These are phyloP conservation scores for Lycocorax pyrrhopterus DNA, from an alignment of 2,113 vertebrate species.

Conservation along the genomic window DNA sequence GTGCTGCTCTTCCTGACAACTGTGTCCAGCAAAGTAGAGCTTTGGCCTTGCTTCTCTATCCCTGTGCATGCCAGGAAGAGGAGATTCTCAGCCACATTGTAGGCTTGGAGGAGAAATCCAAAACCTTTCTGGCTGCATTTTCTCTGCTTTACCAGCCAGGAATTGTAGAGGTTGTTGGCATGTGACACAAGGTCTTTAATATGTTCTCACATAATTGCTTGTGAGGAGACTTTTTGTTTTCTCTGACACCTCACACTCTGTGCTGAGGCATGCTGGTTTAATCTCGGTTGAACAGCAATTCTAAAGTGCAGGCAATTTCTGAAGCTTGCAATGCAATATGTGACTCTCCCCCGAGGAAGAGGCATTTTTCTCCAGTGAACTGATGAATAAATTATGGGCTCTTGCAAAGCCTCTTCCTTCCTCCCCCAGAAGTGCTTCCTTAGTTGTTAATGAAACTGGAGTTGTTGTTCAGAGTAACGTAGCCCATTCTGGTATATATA, in stretches of 20 bases:
- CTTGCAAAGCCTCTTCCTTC: slow-evolving; percentile 48
- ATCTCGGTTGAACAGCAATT: not conserved
- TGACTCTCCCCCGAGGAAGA: slow-evolving; percentile 27
- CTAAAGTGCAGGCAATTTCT: slow-evolving; percentile 41
- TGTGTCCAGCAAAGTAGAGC: not conserved
- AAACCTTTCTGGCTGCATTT: not conserved
- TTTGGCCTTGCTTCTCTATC: not conserved
- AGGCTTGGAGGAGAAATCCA: not conserved
- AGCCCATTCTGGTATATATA: not conserved
- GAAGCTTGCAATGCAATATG: slow-evolving; percentile 14
- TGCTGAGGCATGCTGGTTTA: not conserved
- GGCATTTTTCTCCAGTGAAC: slow-evolving; percentile 29
- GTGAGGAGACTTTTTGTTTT: not conserved
- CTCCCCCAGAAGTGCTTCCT: slow-evolving; percentile 46
- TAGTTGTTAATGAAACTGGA: slow-evolving; percentile 53
- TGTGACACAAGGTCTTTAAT: not conserved
- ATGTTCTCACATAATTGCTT: slow-evolving; percentile 11
- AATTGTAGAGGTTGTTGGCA: not conserved
- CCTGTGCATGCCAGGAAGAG: not conserved
- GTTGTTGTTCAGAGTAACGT: not conserved
- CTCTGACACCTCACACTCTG: not conserved
- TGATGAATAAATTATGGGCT: slow-evolving; percentile 58
- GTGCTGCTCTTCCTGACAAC: not conserved
- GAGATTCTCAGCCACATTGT: not conserved
- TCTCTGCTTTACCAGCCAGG: not conserved